phyloP scores from a whole-genome alignment of 2,797 vertebrate species.

The Rhinichthys osculus region DNA sequence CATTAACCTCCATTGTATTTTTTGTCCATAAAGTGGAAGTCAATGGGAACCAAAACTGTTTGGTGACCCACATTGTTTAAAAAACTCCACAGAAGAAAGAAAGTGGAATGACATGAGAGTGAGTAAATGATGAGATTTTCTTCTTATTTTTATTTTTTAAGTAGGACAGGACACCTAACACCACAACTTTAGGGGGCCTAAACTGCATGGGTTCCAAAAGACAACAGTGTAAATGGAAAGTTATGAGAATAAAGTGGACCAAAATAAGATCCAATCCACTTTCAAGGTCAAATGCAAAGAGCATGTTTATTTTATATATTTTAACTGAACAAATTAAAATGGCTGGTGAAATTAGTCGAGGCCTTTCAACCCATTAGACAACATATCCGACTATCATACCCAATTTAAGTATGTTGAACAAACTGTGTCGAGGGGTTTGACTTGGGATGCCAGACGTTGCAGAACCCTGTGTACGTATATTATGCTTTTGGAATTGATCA shows the following conservation, averaged over 20 bases:
- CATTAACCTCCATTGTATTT: not conserved
- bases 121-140: not conserved
- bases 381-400: not conserved
- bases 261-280: slow-evolving; percentile 8
- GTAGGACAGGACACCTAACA: not conserved
- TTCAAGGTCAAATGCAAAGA: not conserved
- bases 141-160: not conserved
- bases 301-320: not conserved
- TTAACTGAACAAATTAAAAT: not conserved
- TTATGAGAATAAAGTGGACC: not conserved
- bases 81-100: not conserved
- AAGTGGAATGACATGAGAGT: not conserved
- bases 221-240: not conserved
- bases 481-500: not conserved
- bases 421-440: not conserved
- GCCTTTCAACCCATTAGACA: not conserved
- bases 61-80: not conserved
- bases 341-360: not conserved
- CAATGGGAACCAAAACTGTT: not conserved
- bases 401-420: not conserved
- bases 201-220: not conserved
- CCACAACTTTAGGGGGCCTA: not conserved
- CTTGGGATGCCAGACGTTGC: not conserved
- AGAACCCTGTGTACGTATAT: not conserved
- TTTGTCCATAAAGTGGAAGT: not conserved